Base-by-base conservation (phyloP, 2,113 vertebrate genomes). In the Ranitomeya variabilis region DNA sequence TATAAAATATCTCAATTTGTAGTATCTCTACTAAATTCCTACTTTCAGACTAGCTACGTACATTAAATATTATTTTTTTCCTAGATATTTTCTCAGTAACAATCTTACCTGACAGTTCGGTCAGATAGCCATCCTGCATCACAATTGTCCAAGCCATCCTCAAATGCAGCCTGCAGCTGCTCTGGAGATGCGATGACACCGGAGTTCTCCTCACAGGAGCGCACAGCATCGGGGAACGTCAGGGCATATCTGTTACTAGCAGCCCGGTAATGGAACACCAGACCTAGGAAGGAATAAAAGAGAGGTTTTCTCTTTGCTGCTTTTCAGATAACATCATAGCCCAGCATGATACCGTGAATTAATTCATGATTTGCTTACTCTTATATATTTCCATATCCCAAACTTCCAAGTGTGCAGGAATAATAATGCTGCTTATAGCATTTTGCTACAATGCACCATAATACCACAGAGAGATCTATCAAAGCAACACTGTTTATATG, bases 51-150 rank as follows among this genome's bases (percentile, higher is more conserved):
- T 45, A 45, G 37, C 37, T 45, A 45, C 37, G 37, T 45, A 5
- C 37, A 45, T 45, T 45, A 45, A 45, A 45, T 45, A 45, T 45
- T 45, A 45, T 2, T 45, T 45, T 45, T 64, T 64, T 64, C 19
- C 19, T 7, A 7, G 18, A 6, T 19, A n/a, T 66, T 66, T 66
- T 66, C n/a, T 7, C 7, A 21, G 69, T 52, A 10, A 52, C 51
- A 51, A 10, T 23, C 60, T 57, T n/a, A 99, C 98, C 98, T 93
- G 79, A 99, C 98, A 0, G 95, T 97, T 93, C 93, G 96, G 92
- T 99, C 98, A 0, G 96, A 95, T 16, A 99, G 95, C 98, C 98
- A 99, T 79, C 98, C 98, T 0, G 98, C 98, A 0, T 99, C 98
- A 1, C 98, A 99, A 92, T 99, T 99, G 93, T 99, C 97, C 6